These are phyloP conservation scores for Enteromius argenteus DNA, from an alignment of 2,797 vertebrate species.

Conservation along the genomic window DNA sequence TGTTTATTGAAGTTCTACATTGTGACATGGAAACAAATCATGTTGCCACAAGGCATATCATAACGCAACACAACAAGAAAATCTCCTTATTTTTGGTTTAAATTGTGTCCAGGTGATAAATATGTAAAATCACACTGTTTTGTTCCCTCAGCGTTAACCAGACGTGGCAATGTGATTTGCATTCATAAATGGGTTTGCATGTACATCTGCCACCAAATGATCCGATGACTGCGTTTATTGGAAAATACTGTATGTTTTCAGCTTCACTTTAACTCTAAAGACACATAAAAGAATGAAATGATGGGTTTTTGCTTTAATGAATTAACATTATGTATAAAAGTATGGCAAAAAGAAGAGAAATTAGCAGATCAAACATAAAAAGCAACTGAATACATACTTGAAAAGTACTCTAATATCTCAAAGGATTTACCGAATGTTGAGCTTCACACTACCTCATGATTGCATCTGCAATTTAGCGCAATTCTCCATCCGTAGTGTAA, in stretches of 20 bases:
- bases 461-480: not conserved
- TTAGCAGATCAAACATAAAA: not conserved
- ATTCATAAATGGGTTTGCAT: slow-evolving; percentile 35
- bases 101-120: not conserved
- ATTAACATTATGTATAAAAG: not conserved
- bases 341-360: not conserved
- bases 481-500: not conserved
- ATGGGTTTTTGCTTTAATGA: not conserved
- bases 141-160: not conserved
- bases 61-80: not conserved
- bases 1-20: slow-evolving; percentile 10
- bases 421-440: not conserved
- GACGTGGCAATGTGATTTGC: not conserved
- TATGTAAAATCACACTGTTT: not conserved
- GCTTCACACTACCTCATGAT: not conserved
- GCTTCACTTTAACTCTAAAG: slow-evolving; percentile 37
- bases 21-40: slow-evolving; percentile 20
- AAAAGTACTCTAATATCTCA: not conserved
- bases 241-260: slow-evolving; percentile 21
- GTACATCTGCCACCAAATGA: not conserved
- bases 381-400: not conserved
- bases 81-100: not conserved
- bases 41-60: not conserved
- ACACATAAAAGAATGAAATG: not conserved
- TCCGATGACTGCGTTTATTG: not conserved